These are phyloP conservation scores for Heloderma charlesbogerti DNA, from an alignment of 2,113 vertebrate species.

Conservation along the genomic window DNA sequence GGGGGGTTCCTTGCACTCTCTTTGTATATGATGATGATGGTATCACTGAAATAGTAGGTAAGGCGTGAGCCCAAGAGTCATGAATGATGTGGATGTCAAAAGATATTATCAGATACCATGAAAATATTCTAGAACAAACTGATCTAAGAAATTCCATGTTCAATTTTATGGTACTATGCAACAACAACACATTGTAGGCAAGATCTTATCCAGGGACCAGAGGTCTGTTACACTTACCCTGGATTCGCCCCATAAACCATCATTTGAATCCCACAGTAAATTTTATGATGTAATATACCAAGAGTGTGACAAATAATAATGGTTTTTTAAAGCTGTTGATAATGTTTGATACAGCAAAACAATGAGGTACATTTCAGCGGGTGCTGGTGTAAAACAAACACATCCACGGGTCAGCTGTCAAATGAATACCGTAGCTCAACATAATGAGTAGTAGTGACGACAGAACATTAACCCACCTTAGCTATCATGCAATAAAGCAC, in stretches of 20 bases:
- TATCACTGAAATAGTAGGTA: background rate
- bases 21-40: background rate
- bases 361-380: background rate
- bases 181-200: background rate
- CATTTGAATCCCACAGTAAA: background rate
- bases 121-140: background rate
- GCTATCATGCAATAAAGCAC: background rate
- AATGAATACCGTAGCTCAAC: background rate
- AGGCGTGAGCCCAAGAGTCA: background rate
- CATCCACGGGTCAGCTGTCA: background rate
- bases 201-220: background rate
- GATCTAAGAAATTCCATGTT: background rate
- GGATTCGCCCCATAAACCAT: background rate
- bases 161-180: background rate
- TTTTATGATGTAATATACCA: background rate
- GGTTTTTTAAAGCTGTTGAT: background rate
- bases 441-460: background rate
- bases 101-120: background rate
- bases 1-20: background rate
- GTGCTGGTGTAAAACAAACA: background rate
- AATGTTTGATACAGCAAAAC: background rate
- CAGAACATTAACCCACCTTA: background rate
- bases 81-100: background rate
- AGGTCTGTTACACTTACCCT: background rate
- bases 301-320: background rate